Conservation (phyloP, 1,140 invertebrate genomes). For the Thaumatotibia leucotreta region DNA sequence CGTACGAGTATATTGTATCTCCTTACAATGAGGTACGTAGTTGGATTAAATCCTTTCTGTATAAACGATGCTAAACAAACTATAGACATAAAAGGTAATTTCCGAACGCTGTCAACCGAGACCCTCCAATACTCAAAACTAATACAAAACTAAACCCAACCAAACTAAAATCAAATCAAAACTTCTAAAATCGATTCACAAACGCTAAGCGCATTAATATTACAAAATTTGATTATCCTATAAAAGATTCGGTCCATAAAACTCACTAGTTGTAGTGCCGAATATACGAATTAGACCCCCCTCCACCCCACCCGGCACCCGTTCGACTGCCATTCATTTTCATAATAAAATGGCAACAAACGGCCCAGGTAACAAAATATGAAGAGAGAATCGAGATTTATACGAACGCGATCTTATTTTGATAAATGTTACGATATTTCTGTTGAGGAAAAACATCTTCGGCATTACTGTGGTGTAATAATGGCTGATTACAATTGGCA, state of each 20-base stretch:
- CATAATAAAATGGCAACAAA: constrained; percentile 76
- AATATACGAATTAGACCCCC: constrained; percentile 72
- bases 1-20: too few relatives aligned
- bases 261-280: constrained; percentile 65
- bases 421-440: constrained; percentile 45
- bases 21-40: too few relatives aligned
- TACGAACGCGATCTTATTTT: constrained; percentile 55
- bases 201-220: constrained; percentile 66
- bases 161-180: constrained; percentile 11
- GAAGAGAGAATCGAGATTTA: constrained; percentile 64
- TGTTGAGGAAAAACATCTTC: constrained; percentile 9
- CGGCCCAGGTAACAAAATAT: constrained; percentile 72
- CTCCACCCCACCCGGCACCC: constrained; percentile 21
- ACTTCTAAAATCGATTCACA: constrained; percentile 48
- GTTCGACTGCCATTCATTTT: constrained; percentile 67
- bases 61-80: not conserved
- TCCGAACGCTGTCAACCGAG: not conserved
- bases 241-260: constrained; percentile 74
- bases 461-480: not conserved
- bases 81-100: not conserved
- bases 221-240: constrained; percentile 75
- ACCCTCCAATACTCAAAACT: constrained; percentile 24
- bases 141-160: constrained; percentile 22
- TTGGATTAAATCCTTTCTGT: too few relatives aligned
- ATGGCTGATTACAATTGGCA: not conserved